Evolutionary conservation across 1,140 invertebrate genomes (phyloP), one percentile per base, ranked within the genome.

Genomic region (Parasteatoda tepidariorum): DNA sequence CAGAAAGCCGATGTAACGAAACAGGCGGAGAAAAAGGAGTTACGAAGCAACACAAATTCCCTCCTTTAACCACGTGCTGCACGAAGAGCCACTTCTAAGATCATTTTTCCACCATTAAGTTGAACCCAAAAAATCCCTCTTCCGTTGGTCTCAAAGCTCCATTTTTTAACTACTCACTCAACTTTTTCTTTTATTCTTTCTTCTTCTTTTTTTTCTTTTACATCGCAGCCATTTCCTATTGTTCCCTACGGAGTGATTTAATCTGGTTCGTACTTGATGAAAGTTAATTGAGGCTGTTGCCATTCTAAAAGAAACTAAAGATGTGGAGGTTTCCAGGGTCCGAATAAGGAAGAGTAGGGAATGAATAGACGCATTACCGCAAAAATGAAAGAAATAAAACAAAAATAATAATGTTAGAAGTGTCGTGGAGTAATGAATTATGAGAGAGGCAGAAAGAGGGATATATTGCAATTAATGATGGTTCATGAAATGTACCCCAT

Each of bases 251-350:
- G 66, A 24, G 66, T 48, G 66, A 68, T 68, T 68, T 68, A 68
- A 68, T 68, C 66, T 31, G 22, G 9, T 24, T 68, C 9, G 34
- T 13, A 26, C 66, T 68, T 26, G 22, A 68, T 41, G 66, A 68
- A 68, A 68, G 66, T 68, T 68, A 68, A 68, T 68, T 68, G 66
- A 41, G 34, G 13, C 66, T 34, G 34, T n/a, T 48, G 38, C 18
- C 38, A 2, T 13, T 0, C 9, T 6, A 48, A 48, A 48, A 22
- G 59, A 61, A 61, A 30, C 13, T 55, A 55, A 55, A 18, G 13
- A 55, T 55, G 22, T 55, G 13, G 48, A 59, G 28, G 28, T 9
- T 4, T 59, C 24, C 57, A 26, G 2, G 9, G 22, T 9, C 22
- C 22, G 57, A 26, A 59, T 4, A 59, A 59, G 28, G 28, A 57